Evolutionary conservation across 2,797 vertebrate species (phyloP).

Genomic region (Acanthis flammea): DNA sequence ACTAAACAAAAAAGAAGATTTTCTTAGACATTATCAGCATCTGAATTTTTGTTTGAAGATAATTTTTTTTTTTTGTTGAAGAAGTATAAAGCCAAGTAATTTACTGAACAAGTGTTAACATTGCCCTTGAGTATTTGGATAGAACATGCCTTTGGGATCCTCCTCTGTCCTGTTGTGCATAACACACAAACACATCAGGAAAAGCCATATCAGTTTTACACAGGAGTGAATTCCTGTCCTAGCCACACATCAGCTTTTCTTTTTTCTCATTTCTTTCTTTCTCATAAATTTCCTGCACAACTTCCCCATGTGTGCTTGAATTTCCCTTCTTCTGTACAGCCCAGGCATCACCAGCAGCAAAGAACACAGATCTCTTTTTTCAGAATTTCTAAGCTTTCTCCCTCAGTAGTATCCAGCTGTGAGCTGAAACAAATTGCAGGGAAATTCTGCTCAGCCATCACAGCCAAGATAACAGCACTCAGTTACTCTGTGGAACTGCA

Average conservation of each 20-base stretch:
- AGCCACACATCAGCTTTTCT: not conserved
- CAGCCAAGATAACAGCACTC: not conserved
- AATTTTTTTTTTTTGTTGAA: not conserved
- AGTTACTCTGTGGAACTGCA: not conserved
- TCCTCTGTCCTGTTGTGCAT: not conserved
- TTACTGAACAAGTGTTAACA: not conserved
- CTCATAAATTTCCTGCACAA: not conserved
- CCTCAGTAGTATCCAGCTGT: not conserved
- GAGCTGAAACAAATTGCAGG: not conserved
- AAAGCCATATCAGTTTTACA: not conserved
- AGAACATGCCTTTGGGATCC: not conserved
- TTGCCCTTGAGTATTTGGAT: not conserved
- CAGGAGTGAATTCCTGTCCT: not conserved
- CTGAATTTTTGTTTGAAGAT: not conserved
- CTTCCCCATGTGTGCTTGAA: not conserved
- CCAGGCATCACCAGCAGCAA: rapidly evolving
- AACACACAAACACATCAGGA: not conserved
- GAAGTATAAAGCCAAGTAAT: not conserved
- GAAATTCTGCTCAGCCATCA: not conserved
- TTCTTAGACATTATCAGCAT: not conserved
- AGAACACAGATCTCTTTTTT: not conserved
- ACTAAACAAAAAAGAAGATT: not conserved
- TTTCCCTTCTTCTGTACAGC: not conserved
- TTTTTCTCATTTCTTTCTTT: not conserved
- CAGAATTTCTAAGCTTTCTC: not conserved